Base-by-base conservation (phyloP, 2,797 vertebrate genomes). In the Sitta carolinensis region DNA sequence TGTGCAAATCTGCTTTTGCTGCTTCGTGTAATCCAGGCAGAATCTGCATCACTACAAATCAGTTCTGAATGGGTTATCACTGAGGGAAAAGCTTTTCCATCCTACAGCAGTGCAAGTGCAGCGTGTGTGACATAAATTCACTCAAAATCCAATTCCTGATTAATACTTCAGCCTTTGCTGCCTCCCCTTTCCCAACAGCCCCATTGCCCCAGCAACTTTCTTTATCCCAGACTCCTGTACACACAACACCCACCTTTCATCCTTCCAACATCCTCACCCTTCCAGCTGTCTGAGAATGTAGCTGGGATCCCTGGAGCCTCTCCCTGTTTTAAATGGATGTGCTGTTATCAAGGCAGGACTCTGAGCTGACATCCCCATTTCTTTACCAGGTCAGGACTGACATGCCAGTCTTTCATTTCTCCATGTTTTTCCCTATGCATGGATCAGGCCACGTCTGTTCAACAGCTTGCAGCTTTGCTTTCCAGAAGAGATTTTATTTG, bases 141-240 rank as follows among this genome's bases (percentile, higher is more conserved):
- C 68, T n/a, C 40, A 43, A 74, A 67, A 67, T 63, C 29, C n/a
- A 67, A 3, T 34, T 87, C 45, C 50, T 45, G 16, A 66, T 70
- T 30, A 74, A 51, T 11, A 15, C 32, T 70, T 67, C 50, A 74
- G 45, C 29, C 54, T 77, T 51, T 45, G 15, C 69, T 79, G 9
- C 26, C 20, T 30, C 10, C 8, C 64, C 47, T 68, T 82, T 59
- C 55, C 45, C 55, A 48, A 3, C 2, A 47, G 3, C 34, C 22
- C 9, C 45, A 30, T 16, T 11, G 3, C 32, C 20, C 8, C 45
- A 30, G 7, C 0, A 2, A 13, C 2, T 52, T 59, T 4, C 30
- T 70, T 77, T 32, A 34, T 42, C 61, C 48, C 17, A 14, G 5
- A 30, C 10, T 57, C 15, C 22, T 10, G 13, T 5, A 25, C 11